These are phyloP conservation scores for Catamblyrhynchus diadema DNA, from an alignment of 2,797 vertebrate genomes.

Conservation along the genomic window DNA sequence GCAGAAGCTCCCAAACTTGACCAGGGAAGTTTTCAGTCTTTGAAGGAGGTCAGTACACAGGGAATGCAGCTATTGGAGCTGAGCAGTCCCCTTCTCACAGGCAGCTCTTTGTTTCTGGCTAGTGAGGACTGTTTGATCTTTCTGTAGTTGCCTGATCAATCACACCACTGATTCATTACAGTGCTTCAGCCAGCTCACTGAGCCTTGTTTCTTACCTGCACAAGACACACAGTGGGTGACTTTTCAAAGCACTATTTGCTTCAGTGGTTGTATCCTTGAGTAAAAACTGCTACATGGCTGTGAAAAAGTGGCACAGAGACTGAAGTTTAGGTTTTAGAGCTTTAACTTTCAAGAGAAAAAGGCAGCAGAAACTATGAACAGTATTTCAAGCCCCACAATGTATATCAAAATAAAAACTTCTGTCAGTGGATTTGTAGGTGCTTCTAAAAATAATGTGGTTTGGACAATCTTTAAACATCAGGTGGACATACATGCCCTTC, in stretches of 20 bases:
- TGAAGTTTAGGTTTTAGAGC: not conserved
- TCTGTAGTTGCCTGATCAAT: not conserved
- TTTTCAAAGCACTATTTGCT: not conserved
- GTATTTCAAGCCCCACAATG: not conserved
- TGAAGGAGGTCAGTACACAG: not conserved
- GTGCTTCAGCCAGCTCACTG: not conserved
- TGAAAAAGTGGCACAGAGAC: not conserved
- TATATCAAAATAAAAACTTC: not conserved
- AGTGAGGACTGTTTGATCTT: not conserved
- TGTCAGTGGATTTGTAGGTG: not conserved
- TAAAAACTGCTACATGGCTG: not conserved
- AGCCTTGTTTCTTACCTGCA: not conserved
- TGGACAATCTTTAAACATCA: not conserved
- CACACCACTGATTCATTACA: not conserved
- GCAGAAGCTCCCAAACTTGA: not conserved
- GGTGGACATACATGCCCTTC: not conserved
- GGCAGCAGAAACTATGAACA: not conserved
- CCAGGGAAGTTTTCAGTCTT: not conserved
- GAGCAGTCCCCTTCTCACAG: fast-evolving
- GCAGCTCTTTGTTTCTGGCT: not conserved
- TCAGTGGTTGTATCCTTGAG: not conserved
- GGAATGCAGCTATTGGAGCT: fast-evolving
- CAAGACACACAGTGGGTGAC: fast-evolving
- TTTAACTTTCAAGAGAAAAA: not conserved
- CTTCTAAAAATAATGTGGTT: not conserved